Conservation (phyloP, 2,113 vertebrate genomes). For the Monarcha castaneiventris region DNA sequence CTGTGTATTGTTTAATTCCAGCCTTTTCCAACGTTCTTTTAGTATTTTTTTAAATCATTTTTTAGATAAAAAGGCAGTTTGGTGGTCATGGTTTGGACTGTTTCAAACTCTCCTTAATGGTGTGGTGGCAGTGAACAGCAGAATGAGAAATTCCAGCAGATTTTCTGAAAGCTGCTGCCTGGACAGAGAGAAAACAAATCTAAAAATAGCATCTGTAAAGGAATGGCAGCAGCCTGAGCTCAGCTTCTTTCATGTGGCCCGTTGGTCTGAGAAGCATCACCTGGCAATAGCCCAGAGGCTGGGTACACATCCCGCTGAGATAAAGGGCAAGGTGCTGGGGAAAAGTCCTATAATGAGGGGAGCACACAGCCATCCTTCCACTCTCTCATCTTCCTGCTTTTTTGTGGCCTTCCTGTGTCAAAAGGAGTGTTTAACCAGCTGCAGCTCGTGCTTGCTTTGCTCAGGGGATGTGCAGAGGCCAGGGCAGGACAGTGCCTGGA, state of each 20-base stretch:
- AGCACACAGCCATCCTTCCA: not conserved
- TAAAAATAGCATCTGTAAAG: not conserved
- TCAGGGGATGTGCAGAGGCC: not conserved
- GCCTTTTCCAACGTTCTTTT: not conserved
- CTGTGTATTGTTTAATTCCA: not conserved
- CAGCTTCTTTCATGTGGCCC: not conserved
- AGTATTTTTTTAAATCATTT: not conserved
- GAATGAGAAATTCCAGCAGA: not conserved
- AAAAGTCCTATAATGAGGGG: rapidly evolving
- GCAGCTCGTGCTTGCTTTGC: not conserved
- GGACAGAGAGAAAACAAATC: not conserved
- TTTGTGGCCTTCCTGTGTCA: not conserved
- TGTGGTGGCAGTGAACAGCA: not conserved
- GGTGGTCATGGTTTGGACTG: not conserved
- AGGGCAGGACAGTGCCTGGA: not conserved
- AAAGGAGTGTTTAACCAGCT: not conserved
- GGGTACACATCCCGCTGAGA: not conserved
- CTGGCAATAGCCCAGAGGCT: not conserved
- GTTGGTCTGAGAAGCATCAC: not conserved
- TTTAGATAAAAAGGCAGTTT: not conserved
- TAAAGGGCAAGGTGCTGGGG: not conserved
- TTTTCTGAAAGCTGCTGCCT: not conserved
- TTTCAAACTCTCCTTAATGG: not conserved
- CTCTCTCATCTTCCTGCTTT: not conserved
- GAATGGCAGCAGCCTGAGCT: not conserved